Evolutionary conservation across 2,113 vertebrate species (phyloP).

Genomic region (Neodontobutis hainanensis): DNA sequence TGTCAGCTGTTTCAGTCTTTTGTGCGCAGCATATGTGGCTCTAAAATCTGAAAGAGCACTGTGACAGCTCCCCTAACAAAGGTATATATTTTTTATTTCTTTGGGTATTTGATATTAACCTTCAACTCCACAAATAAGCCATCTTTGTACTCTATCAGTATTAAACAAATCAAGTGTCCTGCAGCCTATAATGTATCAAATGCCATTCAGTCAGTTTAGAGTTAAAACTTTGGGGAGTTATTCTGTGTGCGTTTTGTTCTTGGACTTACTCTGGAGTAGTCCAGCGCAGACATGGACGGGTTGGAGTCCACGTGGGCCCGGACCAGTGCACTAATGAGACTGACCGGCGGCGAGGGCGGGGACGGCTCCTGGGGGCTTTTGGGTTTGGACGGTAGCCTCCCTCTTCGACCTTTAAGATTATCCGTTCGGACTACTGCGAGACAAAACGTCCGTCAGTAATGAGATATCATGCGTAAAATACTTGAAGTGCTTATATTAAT

Average conservation of each 20-base stretch:
- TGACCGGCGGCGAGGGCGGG: slow-evolving; percentile 95
- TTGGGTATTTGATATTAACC: neutral
- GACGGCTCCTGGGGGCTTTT: slow-evolving; percentile 98
- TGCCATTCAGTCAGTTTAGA: no score
- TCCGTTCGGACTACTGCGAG: slow-evolving; percentile 93
- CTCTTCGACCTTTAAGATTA: slow-evolving; percentile 96
- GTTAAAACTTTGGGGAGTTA: neutral
- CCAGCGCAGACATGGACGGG: slow-evolving; percentile 96
- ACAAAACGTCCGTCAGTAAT: neutral
- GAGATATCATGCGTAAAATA: slow-evolving; percentile 9
- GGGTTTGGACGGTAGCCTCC: slow-evolving; percentile 96
- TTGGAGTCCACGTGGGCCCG: slow-evolving; percentile 99
- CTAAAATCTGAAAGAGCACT: neutral
- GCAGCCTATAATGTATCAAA: no score
- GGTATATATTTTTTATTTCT: neutral
- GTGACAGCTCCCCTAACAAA: neutral
- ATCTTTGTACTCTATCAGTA: no score
- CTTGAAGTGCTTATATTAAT: neutral
- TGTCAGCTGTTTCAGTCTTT: neutral
- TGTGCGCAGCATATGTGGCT: slow-evolving; percentile 5
- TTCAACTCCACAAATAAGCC: neutral
- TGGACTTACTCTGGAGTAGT: slow-evolving; percentile 94
- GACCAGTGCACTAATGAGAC: slow-evolving; percentile 97
- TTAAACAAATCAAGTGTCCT: no score
- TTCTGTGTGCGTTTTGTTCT: slow-evolving; percentile 11